Evolutionary conservation across 2,888 invertebrate genomes (phyloP).

Genomic region (Heteropelma amictum): DNA sequence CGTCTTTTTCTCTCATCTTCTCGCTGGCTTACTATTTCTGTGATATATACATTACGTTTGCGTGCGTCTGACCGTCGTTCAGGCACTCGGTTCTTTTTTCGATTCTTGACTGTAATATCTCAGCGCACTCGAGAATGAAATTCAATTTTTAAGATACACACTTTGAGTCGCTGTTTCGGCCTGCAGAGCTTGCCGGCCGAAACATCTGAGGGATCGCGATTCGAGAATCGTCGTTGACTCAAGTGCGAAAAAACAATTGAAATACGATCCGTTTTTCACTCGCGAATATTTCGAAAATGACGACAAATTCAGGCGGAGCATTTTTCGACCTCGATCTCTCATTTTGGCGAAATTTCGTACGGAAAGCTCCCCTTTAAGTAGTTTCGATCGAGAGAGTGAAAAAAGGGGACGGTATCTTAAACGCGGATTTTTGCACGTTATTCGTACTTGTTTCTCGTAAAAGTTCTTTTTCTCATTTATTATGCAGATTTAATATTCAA

Average conservation of each 20-base stretch:
- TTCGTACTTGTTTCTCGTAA: neutral
- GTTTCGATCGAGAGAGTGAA: neutral
- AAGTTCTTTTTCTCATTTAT: neutral
- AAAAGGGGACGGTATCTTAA: neutral
- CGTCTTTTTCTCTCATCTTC: slow-evolving; percentile 34
- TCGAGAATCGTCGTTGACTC: too few species aligned
- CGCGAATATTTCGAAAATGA: too few species aligned
- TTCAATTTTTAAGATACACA: too few species aligned
- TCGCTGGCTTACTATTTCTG: neutral
- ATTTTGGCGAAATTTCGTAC: neutral
- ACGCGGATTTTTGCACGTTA: neutral
- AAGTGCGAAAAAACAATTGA: too few species aligned
- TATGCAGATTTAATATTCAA: neutral
- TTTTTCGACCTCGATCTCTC: slow-evolving; percentile 13
- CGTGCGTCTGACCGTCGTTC: neutral
- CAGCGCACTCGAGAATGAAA: too few species aligned
- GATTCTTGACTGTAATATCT: neutral
- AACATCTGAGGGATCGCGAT: too few species aligned
- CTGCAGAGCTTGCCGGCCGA: too few species aligned
- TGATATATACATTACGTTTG: neutral
- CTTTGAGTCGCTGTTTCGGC: too few species aligned
- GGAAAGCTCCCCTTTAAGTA: slow-evolving; percentile 20
- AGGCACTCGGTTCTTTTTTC: neutral
- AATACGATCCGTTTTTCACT: too few species aligned
- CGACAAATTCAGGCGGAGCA: too few species aligned